These are phyloP conservation scores for Tridacna gigas DNA, from an alignment of 2,888 invertebrate species.

Conservation along the genomic window DNA sequence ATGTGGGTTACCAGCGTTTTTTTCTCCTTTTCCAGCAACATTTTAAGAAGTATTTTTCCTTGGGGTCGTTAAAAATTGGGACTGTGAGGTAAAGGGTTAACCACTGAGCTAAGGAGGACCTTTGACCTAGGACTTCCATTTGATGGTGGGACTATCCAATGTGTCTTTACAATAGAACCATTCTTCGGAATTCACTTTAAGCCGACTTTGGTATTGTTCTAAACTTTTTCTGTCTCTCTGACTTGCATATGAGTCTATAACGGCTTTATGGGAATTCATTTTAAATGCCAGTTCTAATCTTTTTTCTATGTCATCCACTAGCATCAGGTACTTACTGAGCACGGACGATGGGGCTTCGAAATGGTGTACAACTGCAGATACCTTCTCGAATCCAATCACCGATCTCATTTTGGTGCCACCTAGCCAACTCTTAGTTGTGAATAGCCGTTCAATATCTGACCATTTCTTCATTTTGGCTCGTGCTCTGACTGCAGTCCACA, in stretches of 20 bases:
- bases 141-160: constrained; percentile 11
- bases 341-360: constrained; percentile 80
- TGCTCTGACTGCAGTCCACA: constrained; percentile 83
- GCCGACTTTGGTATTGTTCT: constrained; percentile 36
- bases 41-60: too few species aligned
- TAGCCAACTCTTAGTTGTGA: constrained; percentile 83
- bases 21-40: too few species aligned
- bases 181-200: constrained; percentile 69
- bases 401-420: constrained; percentile 81
- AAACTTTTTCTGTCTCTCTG: constrained; percentile 50
- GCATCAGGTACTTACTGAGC: constrained; percentile 77
- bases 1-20: too few species aligned
- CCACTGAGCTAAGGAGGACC: too few species aligned
- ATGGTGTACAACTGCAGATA: constrained; percentile 78
- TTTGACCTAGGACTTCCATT: constrained; percentile 6
- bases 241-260: constrained; percentile 68
- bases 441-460: constrained; percentile 80
- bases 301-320: constrained; percentile 79
- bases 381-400: constrained; percentile 82
- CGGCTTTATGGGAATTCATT: constrained; percentile 79
- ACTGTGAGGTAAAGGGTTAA: too few species aligned
- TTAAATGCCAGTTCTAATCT: constrained; percentile 77
- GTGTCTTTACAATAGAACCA: constrained; percentile 50
- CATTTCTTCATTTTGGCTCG: constrained; percentile 81
- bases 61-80: too few species aligned